Evolutionary conservation across 2,797 vertebrate species (phyloP), one percentile per base, ranked within the genome.

Genomic region (Clarias laeviceps): DNA sequence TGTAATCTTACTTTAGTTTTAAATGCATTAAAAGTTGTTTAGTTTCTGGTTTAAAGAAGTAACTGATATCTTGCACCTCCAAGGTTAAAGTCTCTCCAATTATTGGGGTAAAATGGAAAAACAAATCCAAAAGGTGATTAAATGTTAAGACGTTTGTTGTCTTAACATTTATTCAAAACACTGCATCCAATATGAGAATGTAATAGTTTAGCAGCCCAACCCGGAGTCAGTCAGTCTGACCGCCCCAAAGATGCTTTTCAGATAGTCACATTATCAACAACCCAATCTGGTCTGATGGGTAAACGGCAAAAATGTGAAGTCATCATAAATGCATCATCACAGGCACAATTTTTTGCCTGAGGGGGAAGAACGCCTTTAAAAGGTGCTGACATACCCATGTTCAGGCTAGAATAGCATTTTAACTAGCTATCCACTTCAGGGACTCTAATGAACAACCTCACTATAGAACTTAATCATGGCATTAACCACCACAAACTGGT

Each of bases 401-500:
- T 64, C 59, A 32, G 7, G 9, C 62, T 72, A 17, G 37, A 34
- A 61, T 32, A 15, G 45, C 2, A 77, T 32, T 80, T 27, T 34
- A 14, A 80, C 2, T 18, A 80, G 22, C 8, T 22, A 18, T 9
- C 24, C 22, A 50, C 2, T 66, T 22, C 34, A 34, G 24, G 14
- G 9, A 1, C 3, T 29, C 14, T 12, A 70, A 17, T 54, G 4
- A 64, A 66, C 15, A 12, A 24, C 18, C 3, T 2, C 82, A 40
- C 5, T 34, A 57, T 0, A 17, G 5, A 78, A 45, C 15, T 17
- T 72, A 69, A 85, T 93, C 87, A 94, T 84, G 91, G 73, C 90
- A 4, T 96, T 94, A 94, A 89, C 95, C 96, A 82, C 90, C 94
- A 90, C 37, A 91, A 84, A 84, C 20, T 88, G 45, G 32, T 94